Evolutionary conservation across 2,888 invertebrate genomes (phyloP).

Genomic region (Nephrocerus scutellatus): DNA sequence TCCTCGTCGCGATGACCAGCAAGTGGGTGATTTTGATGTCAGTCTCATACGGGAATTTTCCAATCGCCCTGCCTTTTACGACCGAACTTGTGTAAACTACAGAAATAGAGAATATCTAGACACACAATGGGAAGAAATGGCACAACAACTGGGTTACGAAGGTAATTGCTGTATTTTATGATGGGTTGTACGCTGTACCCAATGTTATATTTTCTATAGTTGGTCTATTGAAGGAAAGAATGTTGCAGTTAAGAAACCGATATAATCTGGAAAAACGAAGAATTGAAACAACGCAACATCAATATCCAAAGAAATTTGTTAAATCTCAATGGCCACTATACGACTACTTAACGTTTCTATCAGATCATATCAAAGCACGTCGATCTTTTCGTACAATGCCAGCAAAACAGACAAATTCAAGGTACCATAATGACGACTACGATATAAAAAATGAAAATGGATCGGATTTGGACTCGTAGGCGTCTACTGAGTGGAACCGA

Average conservation of each 20-base stretch:
- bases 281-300: constrained; percentile 24
- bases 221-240: constrained; percentile 30
- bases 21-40: constrained; percentile 31
- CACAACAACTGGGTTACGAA: constrained; percentile 26
- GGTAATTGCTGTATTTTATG: constrained; percentile 16
- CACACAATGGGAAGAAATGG: constrained; percentile 29
- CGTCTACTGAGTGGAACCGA: constrained; percentile 2
- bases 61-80: constrained; percentile 32
- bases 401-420: background rate
- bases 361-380: constrained; percentile 31
- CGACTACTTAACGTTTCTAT: constrained; percentile 30
- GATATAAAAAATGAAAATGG: constrained; percentile 15
- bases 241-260: constrained; percentile 36
- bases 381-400: constrained; percentile 26
- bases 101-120: constrained; percentile 30
- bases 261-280: constrained; percentile 36
- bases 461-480: constrained; percentile 17
- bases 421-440: constrained; percentile 6
- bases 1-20: constrained; percentile 29
- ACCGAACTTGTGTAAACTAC: constrained; percentile 29
- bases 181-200: background rate
- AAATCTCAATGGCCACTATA: constrained; percentile 33
- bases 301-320: constrained; percentile 18
- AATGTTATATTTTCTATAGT: constrained; percentile 16
- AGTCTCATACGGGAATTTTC: constrained; percentile 30